Conservation (phyloP, 1,140 invertebrate species). For the Atopsyche davidsoni region DNA sequence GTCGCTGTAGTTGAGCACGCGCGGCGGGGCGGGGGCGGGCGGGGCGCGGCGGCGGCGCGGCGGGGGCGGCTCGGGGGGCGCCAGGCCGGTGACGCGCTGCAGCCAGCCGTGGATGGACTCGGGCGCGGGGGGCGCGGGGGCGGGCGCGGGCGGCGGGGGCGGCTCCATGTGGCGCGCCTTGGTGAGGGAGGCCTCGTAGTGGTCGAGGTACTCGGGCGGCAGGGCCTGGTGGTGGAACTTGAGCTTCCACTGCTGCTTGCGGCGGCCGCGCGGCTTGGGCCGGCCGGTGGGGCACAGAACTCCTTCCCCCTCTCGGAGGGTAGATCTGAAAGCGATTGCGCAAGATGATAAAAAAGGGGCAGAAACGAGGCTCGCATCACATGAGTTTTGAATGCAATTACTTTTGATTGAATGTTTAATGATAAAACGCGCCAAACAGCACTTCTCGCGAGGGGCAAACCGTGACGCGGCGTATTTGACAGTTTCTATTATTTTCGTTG, state of each 20-base stretch:
- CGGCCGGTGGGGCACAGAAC: slow-evolving; percentile 19
- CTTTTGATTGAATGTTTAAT: background rate
- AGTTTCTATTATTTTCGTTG: too few species aligned
- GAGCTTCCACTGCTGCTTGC: slow-evolving; percentile 66
- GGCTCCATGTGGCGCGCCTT: slow-evolving; percentile 35
- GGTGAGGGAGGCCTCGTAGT: slow-evolving; percentile 68
- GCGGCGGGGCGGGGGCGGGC: slow-evolving; percentile 45
- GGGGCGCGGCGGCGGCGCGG: slow-evolving; percentile 17
- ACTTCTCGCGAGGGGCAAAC: too few species aligned
- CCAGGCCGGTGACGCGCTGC: slow-evolving; percentile 61
- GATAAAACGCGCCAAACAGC: too few species aligned
- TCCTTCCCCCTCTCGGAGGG: slow-evolving; percentile 26
- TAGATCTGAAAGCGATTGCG: slow-evolving; percentile 24
- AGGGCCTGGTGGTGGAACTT: slow-evolving; percentile 78
- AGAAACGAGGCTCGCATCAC: background rate
- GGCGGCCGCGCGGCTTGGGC: slow-evolving; percentile 43
- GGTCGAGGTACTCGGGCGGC: slow-evolving; percentile 70
- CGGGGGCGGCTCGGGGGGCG: slow-evolving; percentile 35
- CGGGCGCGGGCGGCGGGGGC: slow-evolving; percentile 31
- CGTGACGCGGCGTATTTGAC: too few species aligned
- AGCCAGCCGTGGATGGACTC: slow-evolving; percentile 67
- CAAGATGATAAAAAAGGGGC: background rate
- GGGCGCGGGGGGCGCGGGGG: slow-evolving; percentile 33
- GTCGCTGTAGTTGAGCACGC: slow-evolving; percentile 68
- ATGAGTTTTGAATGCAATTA: background rate